phyloP scores from a whole-genome alignment of 64 coral and sea anemone species.

The Dendrophyllia cribrosa region DNA sequence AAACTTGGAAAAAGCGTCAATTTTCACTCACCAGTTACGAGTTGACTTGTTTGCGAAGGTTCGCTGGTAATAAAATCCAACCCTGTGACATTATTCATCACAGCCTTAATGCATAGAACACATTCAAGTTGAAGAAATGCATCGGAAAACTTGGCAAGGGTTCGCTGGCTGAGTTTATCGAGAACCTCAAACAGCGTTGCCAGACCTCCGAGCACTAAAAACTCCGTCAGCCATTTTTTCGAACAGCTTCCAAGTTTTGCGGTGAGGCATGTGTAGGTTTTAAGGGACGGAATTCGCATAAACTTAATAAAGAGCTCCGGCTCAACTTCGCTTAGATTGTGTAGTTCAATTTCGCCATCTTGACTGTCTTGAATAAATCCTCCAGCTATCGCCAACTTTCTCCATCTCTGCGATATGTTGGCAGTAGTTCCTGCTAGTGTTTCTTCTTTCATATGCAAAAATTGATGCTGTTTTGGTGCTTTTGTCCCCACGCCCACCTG shows the following conservation, averaged over 20 bases:
- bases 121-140: slow-evolving; percentile 89
- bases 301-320: slow-evolving; percentile 91
- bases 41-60: slow-evolving; percentile 56
- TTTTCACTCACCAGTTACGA: slow-evolving; percentile 70
- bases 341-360: slow-evolving; percentile 36
- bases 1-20: no score
- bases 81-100: slow-evolving; percentile 77
- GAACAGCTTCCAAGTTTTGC: slow-evolving; percentile 68
- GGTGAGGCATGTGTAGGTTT: slow-evolving; percentile 78
- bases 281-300: slow-evolving; percentile 76
- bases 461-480: no score
- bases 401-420: neutral
- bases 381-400: neutral
- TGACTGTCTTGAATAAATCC: neutral
- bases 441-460: no score
- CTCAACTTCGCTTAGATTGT: slow-evolving; percentile 71
- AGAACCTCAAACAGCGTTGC: slow-evolving; percentile 80
- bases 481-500: no score
- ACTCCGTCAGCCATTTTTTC: slow-evolving; percentile 70
- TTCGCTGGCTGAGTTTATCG: slow-evolving; percentile 73
- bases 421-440: no score
- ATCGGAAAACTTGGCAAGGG: slow-evolving; percentile 70
- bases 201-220: slow-evolving; percentile 65
- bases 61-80: slow-evolving; percentile 78
- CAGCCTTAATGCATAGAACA: slow-evolving; percentile 88